phyloP scores from a whole-genome alignment of 2,797 vertebrate genomes.

The Phalloptychus januarius region DNA sequence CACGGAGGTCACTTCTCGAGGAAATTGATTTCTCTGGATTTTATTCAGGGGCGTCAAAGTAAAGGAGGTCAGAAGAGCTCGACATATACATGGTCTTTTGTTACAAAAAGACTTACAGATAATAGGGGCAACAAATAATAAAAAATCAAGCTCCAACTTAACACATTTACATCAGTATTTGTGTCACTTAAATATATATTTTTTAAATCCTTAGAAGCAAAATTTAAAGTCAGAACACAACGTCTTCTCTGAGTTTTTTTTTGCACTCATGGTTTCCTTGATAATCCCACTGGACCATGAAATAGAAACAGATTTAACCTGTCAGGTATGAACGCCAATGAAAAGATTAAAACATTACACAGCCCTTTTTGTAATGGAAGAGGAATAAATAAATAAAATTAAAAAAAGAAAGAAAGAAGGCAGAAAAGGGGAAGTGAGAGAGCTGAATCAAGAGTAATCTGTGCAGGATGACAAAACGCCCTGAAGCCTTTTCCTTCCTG shows the following conservation, averaged over 20 bases:
- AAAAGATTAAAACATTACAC: constrained; percentile 29
- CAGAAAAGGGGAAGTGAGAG: constrained; percentile 2
- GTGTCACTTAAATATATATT: background rate
- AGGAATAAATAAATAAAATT: background rate
- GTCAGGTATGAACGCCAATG: constrained; percentile 33
- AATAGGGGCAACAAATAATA: no score
- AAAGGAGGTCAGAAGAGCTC: background rate
- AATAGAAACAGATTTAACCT: constrained; percentile 9
- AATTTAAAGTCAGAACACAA: constrained; percentile 13
- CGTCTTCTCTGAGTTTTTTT: background rate
- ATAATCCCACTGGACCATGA: background rate
- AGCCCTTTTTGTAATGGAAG: constrained; percentile 6
- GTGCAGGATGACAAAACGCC: constrained; percentile 17
- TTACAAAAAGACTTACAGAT: background rate
- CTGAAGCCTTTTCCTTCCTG: background rate
- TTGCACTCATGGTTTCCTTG: background rate
- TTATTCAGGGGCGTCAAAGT: no score
- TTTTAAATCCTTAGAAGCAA: background rate
- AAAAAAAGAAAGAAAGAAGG: constrained; percentile 23
- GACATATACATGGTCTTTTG: constrained; percentile 26
- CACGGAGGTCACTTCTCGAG: background rate
- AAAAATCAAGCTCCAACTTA: constrained; percentile 7
- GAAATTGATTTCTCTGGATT: background rate
- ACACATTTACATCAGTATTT: background rate
- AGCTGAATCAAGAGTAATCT: constrained; percentile 22